phyloP scores from a whole-genome alignment of 2,113 vertebrate species.

The Alosa alosa region DNA sequence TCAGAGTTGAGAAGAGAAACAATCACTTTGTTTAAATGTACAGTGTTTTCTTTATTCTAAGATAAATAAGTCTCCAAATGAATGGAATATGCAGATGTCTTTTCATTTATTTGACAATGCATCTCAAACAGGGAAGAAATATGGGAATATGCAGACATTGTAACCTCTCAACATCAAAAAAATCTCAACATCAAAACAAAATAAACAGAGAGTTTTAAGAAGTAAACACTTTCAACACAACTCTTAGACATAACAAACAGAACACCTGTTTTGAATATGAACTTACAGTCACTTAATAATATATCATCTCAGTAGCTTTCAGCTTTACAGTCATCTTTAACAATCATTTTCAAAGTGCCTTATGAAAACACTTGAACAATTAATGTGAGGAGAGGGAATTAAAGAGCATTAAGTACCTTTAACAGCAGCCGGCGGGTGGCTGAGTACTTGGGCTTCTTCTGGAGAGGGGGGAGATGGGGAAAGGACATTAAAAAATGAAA shows the following conservation, averaged over 20 bases:
- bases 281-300: no score
- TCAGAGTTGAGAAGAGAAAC: neutral
- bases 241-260: no score
- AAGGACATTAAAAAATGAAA: neutral
- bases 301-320: neutral
- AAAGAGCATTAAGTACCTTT: constrained; percentile 47
- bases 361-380: neutral
- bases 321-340: neutral
- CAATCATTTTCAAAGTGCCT: neutral
- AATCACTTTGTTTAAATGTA: neutral
- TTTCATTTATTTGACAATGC: neutral
- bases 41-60: neutral
- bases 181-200: neutral
- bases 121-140: neutral
- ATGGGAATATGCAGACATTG: neutral
- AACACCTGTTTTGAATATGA: no score
- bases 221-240: no score
- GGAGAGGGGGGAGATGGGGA: neutral
- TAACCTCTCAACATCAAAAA: neutral
- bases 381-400: neutral
- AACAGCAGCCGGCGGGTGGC: constrained; percentile 58
- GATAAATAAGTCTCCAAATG: neutral
- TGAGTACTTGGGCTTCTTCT: constrained; percentile 54
- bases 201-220: no score
- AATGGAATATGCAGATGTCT: neutral